Evolutionary conservation across 2,797 vertebrate species (phyloP).

Genomic region (Choloepus didactylus): DNA sequence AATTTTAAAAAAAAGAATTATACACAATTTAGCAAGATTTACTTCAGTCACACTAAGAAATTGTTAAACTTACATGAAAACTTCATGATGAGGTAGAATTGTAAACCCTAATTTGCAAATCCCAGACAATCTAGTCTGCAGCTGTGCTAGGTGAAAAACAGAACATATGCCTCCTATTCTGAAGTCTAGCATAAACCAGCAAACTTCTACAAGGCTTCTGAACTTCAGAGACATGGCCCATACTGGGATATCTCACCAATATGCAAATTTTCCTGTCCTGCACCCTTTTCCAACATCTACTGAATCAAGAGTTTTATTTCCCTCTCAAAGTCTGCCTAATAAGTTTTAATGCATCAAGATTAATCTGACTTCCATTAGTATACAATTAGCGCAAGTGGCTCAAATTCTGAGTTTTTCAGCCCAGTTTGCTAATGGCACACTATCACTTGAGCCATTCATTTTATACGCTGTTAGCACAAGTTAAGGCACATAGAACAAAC

Average conservation of each 20-base stretch:
- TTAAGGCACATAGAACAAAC: not conserved
- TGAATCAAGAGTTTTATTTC: not conserved
- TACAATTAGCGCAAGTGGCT: not conserved
- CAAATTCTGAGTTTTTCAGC: not conserved
- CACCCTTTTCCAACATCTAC: not conserved
- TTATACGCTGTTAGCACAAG: not conserved
- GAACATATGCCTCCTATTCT: slow-evolving; percentile 6
- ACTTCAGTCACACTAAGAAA: slow-evolving; percentile 37
- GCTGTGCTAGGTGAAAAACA: not conserved
- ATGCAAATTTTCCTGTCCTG: not conserved
- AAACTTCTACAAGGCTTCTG: not conserved
- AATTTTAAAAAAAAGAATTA: too few species aligned
- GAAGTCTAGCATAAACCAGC: not conserved
- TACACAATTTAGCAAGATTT: not conserved
- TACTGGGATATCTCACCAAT: not conserved
- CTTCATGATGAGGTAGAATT: slow-evolving; percentile 16
- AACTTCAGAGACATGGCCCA: slow-evolving; percentile 28
- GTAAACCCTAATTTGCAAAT: slow-evolving; percentile 43
- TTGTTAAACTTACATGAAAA: slow-evolving; percentile 41
- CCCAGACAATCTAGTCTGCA: not conserved
- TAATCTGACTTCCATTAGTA: not conserved
- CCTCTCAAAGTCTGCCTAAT: not conserved
- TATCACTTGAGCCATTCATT: not conserved
- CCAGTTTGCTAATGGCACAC: not conserved
- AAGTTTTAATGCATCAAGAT: not conserved